Evolutionary conservation across 2,888 invertebrate species (phyloP).

Genomic region (Eustalomyia histrio): DNA sequence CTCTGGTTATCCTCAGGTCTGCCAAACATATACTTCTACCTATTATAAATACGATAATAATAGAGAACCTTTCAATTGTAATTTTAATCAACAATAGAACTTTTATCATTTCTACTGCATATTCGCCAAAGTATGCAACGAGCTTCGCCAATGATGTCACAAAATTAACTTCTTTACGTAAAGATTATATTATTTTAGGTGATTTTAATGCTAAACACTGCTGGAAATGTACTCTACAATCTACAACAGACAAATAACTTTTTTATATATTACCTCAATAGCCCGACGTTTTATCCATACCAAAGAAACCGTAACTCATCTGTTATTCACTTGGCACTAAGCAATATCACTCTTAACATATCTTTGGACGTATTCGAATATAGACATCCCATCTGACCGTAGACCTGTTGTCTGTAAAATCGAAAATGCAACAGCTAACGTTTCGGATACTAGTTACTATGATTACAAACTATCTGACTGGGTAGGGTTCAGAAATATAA

Average conservation of each 20-base stretch:
- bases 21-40: no score
- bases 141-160: constrained; percentile 9
- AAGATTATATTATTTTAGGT: constrained; percentile 31
- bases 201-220: constrained; percentile 13
- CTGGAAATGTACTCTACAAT: constrained; percentile 5
- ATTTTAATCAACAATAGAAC: constrained; percentile 17
- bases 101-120: constrained; percentile 22
- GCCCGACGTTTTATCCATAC: constrained; percentile 9
- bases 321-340: no score
- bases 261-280: constrained; percentile 22
- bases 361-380: constrained; percentile 5
- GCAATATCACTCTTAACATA: constrained; percentile 6
- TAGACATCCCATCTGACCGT: constrained; percentile 28
- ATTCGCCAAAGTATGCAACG: constrained; percentile 25
- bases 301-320: constrained; percentile 22
- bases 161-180: not conserved
- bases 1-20: no score
- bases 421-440: no score
- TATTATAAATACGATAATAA: no score
- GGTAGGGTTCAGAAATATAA: not conserved
- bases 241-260: constrained; percentile 17
- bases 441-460: not conserved
- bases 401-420: constrained; percentile 17
- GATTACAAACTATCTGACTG: not conserved
- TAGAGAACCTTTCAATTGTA: constrained; percentile 24